Evolutionary conservation across 2,888 invertebrate species (phyloP), one percentile per base, ranked within the genome.

Genomic region (Eucriotettix oculatus): DNA sequence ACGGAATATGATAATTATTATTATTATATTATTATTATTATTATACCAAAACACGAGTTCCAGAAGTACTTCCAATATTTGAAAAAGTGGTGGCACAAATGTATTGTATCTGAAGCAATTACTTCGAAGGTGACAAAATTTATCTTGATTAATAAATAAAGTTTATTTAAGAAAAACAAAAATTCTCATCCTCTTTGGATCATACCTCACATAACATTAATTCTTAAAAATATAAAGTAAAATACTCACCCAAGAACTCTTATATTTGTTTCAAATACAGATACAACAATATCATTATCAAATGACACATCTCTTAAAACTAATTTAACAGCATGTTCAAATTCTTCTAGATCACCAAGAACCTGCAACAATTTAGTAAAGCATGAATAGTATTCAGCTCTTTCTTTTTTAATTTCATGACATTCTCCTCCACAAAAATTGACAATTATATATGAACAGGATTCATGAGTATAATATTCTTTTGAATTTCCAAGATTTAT

Each of bases 201-300:
- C 29, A 29, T 5, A 29, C 29, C 2, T 5, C 7, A 29, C 29
- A 29, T 42, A 43, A 61, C 58, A 11, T 52, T 52, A 43, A 48
- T 54, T 16, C 54, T 52, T 40, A 43, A 42, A 54, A 54, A 16
- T 17, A 54, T 3, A 9, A 54, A 10, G 54, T 10, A 16, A 11
- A 55, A 59, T 58, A 72, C 80, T 80, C 74, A 92, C 87, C 98
- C 98, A n/a, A 99, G 77, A 77, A 99, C 87, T 66, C 98, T 80
- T 67, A 99, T 99, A 73, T 98, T 99, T 10, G 96, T 96, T 75
- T 99, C 98, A 74, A 99, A 99, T 9, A 99, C 93, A 0, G 97
- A 97, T 10, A 99, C 97, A 59, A 94, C 84, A 63, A 97, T 84
- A 74, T 99, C 95, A 66, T 83, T 88, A 72, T 99, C 94, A 74